Conservation (phyloP, 2,888 invertebrate species). For the Phytoseiulus persimilis region DNA sequence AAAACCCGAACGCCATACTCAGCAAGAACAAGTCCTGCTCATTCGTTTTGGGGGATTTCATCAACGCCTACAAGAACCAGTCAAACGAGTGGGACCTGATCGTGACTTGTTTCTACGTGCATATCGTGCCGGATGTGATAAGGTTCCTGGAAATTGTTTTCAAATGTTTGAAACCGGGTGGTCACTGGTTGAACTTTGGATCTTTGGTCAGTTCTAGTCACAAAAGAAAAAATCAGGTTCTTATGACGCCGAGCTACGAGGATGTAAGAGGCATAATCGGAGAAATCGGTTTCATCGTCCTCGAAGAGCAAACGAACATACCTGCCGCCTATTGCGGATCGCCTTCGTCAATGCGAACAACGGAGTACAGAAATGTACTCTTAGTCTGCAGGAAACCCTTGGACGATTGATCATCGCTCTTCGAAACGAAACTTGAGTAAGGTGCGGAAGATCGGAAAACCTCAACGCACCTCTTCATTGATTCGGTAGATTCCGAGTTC, state of each 20-base stretch:
- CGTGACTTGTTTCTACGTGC: conserved; percentile 94
- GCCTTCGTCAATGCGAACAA: conserved; percentile 79
- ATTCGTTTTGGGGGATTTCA: conserved; percentile 94
- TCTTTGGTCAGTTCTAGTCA: conserved; percentile 79
- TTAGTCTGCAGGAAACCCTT: conserved; percentile 76
- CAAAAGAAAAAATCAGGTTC: conserved; percentile 73
- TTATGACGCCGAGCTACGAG: conserved; percentile 86
- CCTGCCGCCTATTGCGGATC: conserved; percentile 86
- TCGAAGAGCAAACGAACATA: conserved; percentile 65
- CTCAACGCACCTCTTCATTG: too few relatives aligned
- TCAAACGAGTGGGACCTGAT: conserved; percentile 76
- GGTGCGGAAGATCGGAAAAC: too few relatives aligned
- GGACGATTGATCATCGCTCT: too few relatives aligned
- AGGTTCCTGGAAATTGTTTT: conserved; percentile 87
- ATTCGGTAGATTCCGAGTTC: too few relatives aligned
- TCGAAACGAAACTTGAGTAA: too few relatives aligned
- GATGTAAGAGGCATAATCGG: conserved; percentile 67
- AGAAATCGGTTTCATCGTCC: conserved; percentile 62
- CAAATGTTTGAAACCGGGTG: conserved; percentile 72
- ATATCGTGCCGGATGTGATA: conserved; percentile 92
- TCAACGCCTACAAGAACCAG: conserved; percentile 62
- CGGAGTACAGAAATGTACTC: conserved; percentile 82
- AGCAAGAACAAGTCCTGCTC: conserved; percentile 64
- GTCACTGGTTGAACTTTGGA: conserved; percentile 55
- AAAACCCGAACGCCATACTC: conserved; percentile 63